Evolutionary conservation across 2,113 vertebrate species (phyloP).

Genomic region (Pantherophis guttatus): DNA sequence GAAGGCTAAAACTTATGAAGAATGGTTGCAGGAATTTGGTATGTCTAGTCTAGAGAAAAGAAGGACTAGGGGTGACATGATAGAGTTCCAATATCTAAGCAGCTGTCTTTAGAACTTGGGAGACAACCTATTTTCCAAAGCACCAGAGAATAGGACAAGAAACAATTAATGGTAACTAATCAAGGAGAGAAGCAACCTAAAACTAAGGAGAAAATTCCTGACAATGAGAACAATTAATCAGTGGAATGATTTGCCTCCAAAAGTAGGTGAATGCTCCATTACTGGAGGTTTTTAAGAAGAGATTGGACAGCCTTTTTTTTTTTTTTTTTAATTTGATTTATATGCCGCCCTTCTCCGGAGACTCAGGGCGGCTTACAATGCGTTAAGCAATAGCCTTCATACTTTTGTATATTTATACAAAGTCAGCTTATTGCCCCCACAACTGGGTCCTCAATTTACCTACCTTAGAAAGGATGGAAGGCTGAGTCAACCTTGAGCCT

Average conservation of each 20-base stretch:
- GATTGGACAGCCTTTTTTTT: not conserved
- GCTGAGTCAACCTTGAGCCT: no score
- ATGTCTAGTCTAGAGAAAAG: not conserved
- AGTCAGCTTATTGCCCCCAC: no score
- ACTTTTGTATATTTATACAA: no score
- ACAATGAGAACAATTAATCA: not conserved
- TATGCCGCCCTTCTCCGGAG: no score
- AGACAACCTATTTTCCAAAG: not conserved
- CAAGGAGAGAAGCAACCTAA: not conserved
- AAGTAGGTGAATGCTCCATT: not conserved
- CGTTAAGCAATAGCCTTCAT: no score
- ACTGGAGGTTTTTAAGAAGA: not conserved
- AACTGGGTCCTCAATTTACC: no score
- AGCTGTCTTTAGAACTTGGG: not conserved
- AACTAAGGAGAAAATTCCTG: not conserved
- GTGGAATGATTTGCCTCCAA: not conserved
- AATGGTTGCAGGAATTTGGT: not conserved
- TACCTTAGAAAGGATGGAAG: no score
- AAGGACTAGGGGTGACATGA: not conserved
- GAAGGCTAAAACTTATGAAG: not conserved
- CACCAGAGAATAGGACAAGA: not conserved
- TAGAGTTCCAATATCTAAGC: not conserved
- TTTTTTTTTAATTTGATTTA: no score
- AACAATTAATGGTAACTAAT: not conserved
- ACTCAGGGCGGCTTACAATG: no score